phyloP scores from a whole-genome alignment of 2,113 vertebrate genomes.

The Hemiscyllium ocellatum region DNA sequence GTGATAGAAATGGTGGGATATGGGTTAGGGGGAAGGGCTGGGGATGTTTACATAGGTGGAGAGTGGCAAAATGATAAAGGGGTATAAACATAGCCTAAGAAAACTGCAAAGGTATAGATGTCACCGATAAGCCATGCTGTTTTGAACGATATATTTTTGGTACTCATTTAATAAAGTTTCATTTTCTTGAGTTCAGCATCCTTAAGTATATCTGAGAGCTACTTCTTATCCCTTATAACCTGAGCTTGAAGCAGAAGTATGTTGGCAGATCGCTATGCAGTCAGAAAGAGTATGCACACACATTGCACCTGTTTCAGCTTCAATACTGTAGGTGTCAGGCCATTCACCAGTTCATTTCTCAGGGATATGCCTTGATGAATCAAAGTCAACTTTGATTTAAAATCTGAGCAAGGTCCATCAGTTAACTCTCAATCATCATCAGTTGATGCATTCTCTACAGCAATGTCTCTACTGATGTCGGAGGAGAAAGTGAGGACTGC shows the following conservation, averaged over 20 bases:
- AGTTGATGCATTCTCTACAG: no score
- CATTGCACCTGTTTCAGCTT: no score
- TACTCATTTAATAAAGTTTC: neutral
- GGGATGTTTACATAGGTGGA: neutral
- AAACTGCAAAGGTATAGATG: neutral
- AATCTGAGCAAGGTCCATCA: no score
- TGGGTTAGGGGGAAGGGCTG: neutral
- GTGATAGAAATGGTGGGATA: neutral
- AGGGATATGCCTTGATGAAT: no score
- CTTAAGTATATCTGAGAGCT: neutral
- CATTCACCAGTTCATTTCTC: no score
- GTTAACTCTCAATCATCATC: no score
- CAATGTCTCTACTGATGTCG: no score
- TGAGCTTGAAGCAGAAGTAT: neutral
- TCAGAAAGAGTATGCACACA: no score
- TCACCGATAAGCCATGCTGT: neutral
- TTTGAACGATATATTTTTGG: neutral
- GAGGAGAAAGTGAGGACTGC: no score
- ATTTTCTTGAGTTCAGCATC: neutral
- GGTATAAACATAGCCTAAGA: neutral
- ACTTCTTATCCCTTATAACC: neutral
- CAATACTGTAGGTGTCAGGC: no score
- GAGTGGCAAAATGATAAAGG: neutral
- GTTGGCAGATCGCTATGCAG: no score
- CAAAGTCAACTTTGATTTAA: no score